Evolutionary conservation across 2,888 invertebrate genomes (phyloP).

Genomic region (Zygothrica quintamaculata): DNA sequence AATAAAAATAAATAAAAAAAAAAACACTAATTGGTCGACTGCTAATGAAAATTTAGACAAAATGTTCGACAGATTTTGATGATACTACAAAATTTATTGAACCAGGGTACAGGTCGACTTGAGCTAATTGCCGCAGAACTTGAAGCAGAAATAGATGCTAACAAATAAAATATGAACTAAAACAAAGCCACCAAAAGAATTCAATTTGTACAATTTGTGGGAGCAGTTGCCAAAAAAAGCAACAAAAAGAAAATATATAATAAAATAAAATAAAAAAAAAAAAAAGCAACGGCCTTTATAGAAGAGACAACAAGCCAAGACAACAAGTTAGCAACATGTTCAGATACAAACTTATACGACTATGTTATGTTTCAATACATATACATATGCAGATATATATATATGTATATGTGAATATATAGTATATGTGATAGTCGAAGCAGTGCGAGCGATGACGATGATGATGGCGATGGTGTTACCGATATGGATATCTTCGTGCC

Average conservation of each 20-base stretch:
- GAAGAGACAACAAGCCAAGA: conserved; percentile 18
- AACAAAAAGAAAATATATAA: too few relatives aligned
- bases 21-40: conserved; percentile 39
- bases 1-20: too few relatives aligned
- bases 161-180: conserved; percentile 21
- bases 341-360: background rate
- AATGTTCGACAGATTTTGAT: conserved; percentile 21
- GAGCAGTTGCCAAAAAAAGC: conserved; percentile 38
- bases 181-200: conserved; percentile 48
- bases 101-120: too few relatives aligned
- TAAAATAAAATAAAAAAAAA: too few relatives aligned
- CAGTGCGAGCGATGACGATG: too few relatives aligned
- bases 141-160: too few relatives aligned
- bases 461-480: conserved; percentile 25
- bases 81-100: conserved; percentile 14
- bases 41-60: conserved; percentile 63
- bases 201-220: conserved; percentile 47
- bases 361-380: conserved; percentile 11
- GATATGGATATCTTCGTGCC: conserved; percentile 36
- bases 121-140: conserved; percentile 6
- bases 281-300: conserved; percentile 21
- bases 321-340: too few relatives aligned
- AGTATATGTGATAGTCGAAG: conserved; percentile 2
- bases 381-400: conserved; percentile 15
- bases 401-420: too few relatives aligned